Base-by-base conservation (phyloP, 1,140 invertebrate species). In the Streblospio benedicti region DNA sequence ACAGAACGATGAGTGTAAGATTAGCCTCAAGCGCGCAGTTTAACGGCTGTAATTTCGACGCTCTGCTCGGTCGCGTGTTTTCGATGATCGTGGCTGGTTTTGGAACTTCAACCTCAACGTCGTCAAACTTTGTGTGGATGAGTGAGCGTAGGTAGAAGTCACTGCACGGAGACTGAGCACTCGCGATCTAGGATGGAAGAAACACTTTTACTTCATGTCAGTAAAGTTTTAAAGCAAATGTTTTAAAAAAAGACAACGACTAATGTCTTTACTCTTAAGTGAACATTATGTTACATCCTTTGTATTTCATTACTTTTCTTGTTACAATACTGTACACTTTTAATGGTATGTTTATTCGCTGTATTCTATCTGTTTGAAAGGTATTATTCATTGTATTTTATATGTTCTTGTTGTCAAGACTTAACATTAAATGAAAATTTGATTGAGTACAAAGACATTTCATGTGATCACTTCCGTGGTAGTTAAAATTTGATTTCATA, bases 131-230 rank as follows among this genome's bases (percentile, higher is more conserved):
- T 41, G 38, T 12, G 27, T 2, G 18, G 27, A 61, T 59, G 49
- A 55, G 59, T 44, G 70, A 70, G 23, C 70, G 64, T 51, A 64
- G 62, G 57, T 67, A 74, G 64, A 77, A 77, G 53, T 76, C 73
- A 53, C 62, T 62, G 65, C 75, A 77, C 4, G 74, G 74, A 20
- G 67, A 70, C 38, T 52, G 50, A 33, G 64, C 59, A 62, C 71
- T 75, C 50, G 65, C 58, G 38, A 73, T 70, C 73, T 75, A 35
- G 59, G 41, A 64, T 14, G 9, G 18, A 31, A 56, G 16, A 61
- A 28, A 65, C 38, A 56, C 25, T 20, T 14, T 50, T 4, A 16
- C 35, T 6, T 12, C 2, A 31, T 23, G 30, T 3, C 43, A 45
- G 43, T 18, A 20, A 9, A 47, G 45, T 9, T 6, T 12, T 28